These are phyloP conservation scores for Clistopyga incitator DNA, from an alignment of 2,888 invertebrate genomes.

Conservation along the genomic window DNA sequence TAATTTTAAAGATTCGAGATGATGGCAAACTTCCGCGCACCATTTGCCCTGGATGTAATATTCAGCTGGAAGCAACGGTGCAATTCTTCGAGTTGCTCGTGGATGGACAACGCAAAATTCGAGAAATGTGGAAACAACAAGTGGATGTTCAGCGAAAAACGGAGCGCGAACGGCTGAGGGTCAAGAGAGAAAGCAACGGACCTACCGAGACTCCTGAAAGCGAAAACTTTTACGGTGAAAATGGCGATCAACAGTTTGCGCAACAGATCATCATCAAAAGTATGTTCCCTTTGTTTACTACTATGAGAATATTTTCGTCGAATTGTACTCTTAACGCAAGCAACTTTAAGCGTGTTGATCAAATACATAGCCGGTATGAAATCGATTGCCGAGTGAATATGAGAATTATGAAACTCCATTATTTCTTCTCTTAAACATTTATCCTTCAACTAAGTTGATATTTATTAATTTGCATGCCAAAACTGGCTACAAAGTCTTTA, in stretches of 20 bases:
- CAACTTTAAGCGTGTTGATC: neutral
- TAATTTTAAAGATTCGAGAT: slow-evolving; percentile 87
- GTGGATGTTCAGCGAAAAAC: slow-evolving; percentile 82
- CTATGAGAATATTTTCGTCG: neutral
- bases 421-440: slow-evolving; percentile 2
- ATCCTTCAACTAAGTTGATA: too few relatives aligned
- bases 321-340: neutral
- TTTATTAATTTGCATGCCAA: too few relatives aligned
- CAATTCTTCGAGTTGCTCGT: slow-evolving; percentile 90
- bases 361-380: neutral
- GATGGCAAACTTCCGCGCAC: slow-evolving; percentile 90
- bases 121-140: slow-evolving; percentile 85
- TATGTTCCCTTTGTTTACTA: slow-evolving; percentile 73
- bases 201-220: slow-evolving; percentile 69
- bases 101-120: slow-evolving; percentile 88
- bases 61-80: slow-evolving; percentile 90
- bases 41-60: slow-evolving; percentile 91
- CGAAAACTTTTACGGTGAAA: slow-evolving; percentile 67
- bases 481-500: too few relatives aligned
- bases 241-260: slow-evolving; percentile 81
- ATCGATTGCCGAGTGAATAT: neutral
- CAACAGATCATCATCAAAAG: slow-evolving; percentile 86
- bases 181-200: slow-evolving; percentile 74
- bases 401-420: neutral
- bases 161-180: slow-evolving; percentile 78